These are phyloP conservation scores for Zaprionus inermis DNA, from an alignment of 1,140 invertebrate species.

Conservation along the genomic window DNA sequence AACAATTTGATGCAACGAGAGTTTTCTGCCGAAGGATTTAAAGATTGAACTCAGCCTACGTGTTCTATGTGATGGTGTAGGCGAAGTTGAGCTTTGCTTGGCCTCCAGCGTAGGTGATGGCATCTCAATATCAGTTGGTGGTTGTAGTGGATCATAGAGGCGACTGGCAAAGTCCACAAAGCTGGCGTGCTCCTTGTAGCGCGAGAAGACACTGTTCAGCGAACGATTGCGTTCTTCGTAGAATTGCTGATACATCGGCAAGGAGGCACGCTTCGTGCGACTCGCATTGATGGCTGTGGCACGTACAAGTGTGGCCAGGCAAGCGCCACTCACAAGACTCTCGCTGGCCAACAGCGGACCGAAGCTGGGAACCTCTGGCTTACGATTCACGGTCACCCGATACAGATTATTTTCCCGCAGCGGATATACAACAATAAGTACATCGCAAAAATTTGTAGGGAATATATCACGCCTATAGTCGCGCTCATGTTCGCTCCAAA, in stretches of 20 bases:
- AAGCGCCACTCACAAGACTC: slow-evolving; percentile 92
- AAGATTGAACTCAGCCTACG: slow-evolving; percentile 79
- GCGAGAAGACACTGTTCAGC: slow-evolving; percentile 93
- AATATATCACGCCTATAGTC: slow-evolving; percentile 98
- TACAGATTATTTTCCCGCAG: slow-evolving; percentile 92
- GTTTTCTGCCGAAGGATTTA: slow-evolving; percentile 84
- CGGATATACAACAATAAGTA: slow-evolving; percentile 98
- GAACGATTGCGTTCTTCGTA: slow-evolving; percentile 95
- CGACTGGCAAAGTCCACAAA: slow-evolving; percentile 96
- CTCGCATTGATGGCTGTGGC: slow-evolving; percentile 97
- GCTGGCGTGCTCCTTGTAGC: slow-evolving; percentile 94
- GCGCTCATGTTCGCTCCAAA: slow-evolving; percentile 99
- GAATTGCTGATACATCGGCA: slow-evolving; percentile 96
- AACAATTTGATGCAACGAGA: not conserved
- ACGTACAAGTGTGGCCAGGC: slow-evolving; percentile 94
- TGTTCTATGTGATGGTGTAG: too few relatives aligned
- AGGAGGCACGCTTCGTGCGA: slow-evolving; percentile 93
- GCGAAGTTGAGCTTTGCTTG: too few relatives aligned
- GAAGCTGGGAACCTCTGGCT: slow-evolving; percentile 96
- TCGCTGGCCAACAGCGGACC: slow-evolving; percentile 98
- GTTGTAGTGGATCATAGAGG: slow-evolving; percentile 90
- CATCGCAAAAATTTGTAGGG: slow-evolving; percentile 99
- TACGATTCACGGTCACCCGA: slow-evolving; percentile 92
- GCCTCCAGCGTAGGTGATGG: slow-evolving; percentile 36
- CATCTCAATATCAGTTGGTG: slow-evolving; percentile 76